Evolutionary conservation across 1,140 invertebrate genomes (phyloP), one percentile per base, ranked within the genome.

Genomic region (Leptopilina boulardi): DNA sequence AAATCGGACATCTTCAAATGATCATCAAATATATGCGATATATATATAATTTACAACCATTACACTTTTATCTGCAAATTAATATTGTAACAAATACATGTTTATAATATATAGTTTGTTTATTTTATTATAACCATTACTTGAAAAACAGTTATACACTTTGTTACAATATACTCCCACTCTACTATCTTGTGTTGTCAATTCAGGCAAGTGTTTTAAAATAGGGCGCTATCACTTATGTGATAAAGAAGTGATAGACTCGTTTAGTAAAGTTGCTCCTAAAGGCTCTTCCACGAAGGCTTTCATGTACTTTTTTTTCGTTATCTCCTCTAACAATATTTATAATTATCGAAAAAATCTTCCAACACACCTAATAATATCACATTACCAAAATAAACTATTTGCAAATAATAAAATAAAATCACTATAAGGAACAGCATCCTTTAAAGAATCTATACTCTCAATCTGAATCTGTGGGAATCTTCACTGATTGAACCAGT

Each of bases 141-240:
- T 4, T 26, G 5, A 23, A 26, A 66, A 66, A 66, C 56, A 51
- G 47, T 66, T 66, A 5, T 30, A 66, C 30, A 30, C 59, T 66
- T 13, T 66, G 23, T 66, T n/a, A 66, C 59, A 66, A 13, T 15
- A 5, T n/a, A n/a, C n/a, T n/a, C 11, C 5, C 56, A 21, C 26
- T n/a, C 26, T n/a, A n/a, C 34, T 66, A 51, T 51, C 13, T 23
- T 30, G 13, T 30, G 59, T 34, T 66, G 59, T 15, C 26, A 66
- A 66, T 66, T 34, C 59, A 26, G 26, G 59, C 23, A 66, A 66
- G 26, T 66, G 23, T 66, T 66, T 66, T 26, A 66, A 66, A 66
- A 66, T 66, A 66, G 23, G 59, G 59, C 59, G 26, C 59, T 66
- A 66, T 66, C 59, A 66, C 59, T 66, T 30, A 30, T 15, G 59